A percentile compares a stretch with the other conserved stretches of the same genome.
phyloP scores from a whole-genome alignment of 1,140 invertebrate genomes.

The Kradibia gibbosae region DNA sequence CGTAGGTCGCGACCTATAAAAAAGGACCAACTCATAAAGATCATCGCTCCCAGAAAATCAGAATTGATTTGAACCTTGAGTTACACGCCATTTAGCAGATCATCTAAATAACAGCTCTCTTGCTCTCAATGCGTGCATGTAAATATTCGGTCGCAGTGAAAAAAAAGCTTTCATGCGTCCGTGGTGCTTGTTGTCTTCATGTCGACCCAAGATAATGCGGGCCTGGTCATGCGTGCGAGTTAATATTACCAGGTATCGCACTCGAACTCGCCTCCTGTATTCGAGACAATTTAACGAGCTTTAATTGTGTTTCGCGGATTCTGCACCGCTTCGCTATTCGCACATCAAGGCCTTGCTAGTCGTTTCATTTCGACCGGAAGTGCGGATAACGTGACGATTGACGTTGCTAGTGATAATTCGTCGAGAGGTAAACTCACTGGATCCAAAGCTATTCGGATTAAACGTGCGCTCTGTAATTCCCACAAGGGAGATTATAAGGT shows the following conservation, averaged over 20 bases:
- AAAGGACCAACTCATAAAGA: slow-evolving; percentile 58
- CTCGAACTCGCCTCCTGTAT: neutral
- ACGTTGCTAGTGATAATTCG: slow-evolving; percentile 27
- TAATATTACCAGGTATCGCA: slow-evolving; percentile 55
- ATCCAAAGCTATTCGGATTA: neutral
- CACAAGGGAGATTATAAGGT: slow-evolving; percentile 20
- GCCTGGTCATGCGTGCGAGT: slow-evolving; percentile 54
- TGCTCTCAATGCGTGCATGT: slow-evolving; percentile 27
- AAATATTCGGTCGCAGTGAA: slow-evolving; percentile 52
- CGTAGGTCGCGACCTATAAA: neutral
- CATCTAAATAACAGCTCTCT: slow-evolving; percentile 62
- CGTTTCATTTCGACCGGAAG: too few relatives aligned
- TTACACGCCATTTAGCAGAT: slow-evolving; percentile 62
- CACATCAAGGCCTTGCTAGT: too few relatives aligned
- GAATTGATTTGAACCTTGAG: slow-evolving; percentile 54
- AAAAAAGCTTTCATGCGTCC: slow-evolving; percentile 57
- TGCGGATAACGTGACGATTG: slow-evolving; percentile 12
- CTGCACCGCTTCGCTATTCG: neutral
- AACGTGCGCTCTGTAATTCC: neutral
- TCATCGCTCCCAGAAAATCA: slow-evolving; percentile 62
- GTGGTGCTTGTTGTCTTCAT: neutral
- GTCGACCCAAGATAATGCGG: slow-evolving; percentile 51
- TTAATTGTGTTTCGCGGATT: neutral
- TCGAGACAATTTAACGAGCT: slow-evolving; percentile 21
- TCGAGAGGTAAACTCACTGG: neutral